A percentile compares a stretch with the other conserved stretches of the same genome.
These are phyloP conservation scores for Drosophila leontia DNA, from an alignment of 1,140 invertebrate genomes.

Conservation along the genomic window DNA sequence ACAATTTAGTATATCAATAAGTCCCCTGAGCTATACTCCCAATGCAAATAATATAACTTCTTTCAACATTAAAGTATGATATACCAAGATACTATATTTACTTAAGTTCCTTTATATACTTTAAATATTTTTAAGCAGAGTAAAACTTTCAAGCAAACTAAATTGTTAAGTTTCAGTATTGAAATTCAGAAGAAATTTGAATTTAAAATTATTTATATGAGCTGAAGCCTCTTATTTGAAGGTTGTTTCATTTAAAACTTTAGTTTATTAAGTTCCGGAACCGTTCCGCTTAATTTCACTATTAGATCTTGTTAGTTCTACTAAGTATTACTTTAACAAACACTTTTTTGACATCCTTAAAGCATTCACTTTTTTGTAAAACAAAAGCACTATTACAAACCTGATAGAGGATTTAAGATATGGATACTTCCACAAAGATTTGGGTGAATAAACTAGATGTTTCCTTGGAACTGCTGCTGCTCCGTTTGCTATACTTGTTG, in stretches of 20 bases:
- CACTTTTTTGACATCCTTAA: background rate
- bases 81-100: background rate
- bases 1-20: no score
- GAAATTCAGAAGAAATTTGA: no score
- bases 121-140: background rate
- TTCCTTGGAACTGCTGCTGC: conserved; percentile 5
- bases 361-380: background rate
- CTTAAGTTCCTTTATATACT: background rate
- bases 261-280: background rate
- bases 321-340: no score
- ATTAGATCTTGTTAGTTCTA: background rate
- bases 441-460: background rate
- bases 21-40: background rate
- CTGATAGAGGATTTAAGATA: conserved; percentile 17
- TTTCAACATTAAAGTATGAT: background rate
- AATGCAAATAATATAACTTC: background rate
- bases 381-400: conserved; percentile 17
- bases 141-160: background rate
- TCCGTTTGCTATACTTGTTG: conserved; percentile 64
- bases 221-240: background rate
- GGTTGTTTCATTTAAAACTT: background rate
- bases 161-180: background rate
- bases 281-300: background rate
- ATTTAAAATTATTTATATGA: no score
- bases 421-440: conserved; percentile 2